Evolutionary conservation across 2,888 invertebrate species (phyloP).

Genomic region (Plebejus argus): DNA sequence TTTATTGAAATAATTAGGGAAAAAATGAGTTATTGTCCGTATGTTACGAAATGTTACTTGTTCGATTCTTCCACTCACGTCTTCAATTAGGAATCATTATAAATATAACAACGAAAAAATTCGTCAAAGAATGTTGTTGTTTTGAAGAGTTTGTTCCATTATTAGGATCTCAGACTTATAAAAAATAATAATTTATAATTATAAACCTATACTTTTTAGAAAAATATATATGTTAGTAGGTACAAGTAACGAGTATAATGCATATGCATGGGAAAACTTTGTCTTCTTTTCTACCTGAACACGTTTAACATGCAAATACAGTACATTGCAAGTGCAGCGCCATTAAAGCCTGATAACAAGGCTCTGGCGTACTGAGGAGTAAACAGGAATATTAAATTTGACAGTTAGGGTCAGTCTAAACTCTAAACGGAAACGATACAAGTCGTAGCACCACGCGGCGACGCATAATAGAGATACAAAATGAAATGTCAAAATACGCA

Average conservation of each 20-base stretch:
- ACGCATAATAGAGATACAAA: too few species aligned
- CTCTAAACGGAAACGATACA: too few species aligned
- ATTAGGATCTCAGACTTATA: background rate
- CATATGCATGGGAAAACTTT: background rate
- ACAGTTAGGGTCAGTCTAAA: background rate
- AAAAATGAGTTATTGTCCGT: too few species aligned
- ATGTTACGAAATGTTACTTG: too few species aligned
- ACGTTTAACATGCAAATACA: background rate
- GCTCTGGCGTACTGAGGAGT: background rate
- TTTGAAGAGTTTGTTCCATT: background rate
- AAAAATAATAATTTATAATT: background rate
- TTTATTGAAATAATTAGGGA: too few species aligned
- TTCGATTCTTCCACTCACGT: too few species aligned
- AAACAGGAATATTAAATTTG: background rate
- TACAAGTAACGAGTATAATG: background rate
- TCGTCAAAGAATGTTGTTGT: background rate
- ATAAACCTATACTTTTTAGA: background rate
- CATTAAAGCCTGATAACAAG: background rate
- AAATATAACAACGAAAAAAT: background rate
- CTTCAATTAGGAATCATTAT: background rate
- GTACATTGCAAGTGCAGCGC: background rate
- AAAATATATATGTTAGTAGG: background rate
- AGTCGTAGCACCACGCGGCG: too few species aligned
- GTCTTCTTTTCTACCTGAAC: background rate
- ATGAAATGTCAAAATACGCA: too few species aligned